These are phyloP conservation scores for Eudasyphora cyanicolor DNA, from an alignment of 2,888 invertebrate genomes.

Conservation along the genomic window DNA sequence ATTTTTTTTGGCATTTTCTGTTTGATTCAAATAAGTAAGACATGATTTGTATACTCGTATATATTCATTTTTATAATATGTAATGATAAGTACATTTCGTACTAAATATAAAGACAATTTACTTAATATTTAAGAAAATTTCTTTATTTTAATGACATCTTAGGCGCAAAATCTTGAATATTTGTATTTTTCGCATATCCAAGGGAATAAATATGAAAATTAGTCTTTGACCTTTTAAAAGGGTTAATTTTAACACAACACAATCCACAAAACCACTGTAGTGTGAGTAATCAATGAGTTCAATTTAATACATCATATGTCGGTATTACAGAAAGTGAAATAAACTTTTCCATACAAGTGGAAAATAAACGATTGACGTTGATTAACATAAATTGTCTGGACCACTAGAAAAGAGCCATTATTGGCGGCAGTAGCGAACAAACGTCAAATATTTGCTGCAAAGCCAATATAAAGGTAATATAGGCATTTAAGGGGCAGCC, in stretches of 20 bases:
- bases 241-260: background rate
- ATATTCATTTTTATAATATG: too few species aligned
- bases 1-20: too few species aligned
- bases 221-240: background rate
- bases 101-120: too few species aligned
- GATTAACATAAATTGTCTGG: conserved; percentile 72
- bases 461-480: background rate
- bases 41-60: too few species aligned
- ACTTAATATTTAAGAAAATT: too few species aligned
- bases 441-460: conserved; percentile 5
- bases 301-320: conserved; percentile 37
- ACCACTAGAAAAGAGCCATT: conserved; percentile 67
- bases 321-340: background rate
- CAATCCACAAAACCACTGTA: background rate
- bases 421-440: background rate
- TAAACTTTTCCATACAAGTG: conserved; percentile 1
- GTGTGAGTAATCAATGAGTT: background rate
- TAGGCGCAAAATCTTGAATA: too few species aligned
- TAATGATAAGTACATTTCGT: too few species aligned
- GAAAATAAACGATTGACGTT: conserved; percentile 67
- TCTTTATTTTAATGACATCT: too few species aligned
- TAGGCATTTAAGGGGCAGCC: background rate
- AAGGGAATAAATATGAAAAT: too few species aligned
- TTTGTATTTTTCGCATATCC: too few species aligned
- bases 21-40: too few species aligned